Evolutionary conservation across 2,888 invertebrate species (phyloP), one percentile per base, ranked within the genome.

Genomic region (Andrena bicolor): DNA sequence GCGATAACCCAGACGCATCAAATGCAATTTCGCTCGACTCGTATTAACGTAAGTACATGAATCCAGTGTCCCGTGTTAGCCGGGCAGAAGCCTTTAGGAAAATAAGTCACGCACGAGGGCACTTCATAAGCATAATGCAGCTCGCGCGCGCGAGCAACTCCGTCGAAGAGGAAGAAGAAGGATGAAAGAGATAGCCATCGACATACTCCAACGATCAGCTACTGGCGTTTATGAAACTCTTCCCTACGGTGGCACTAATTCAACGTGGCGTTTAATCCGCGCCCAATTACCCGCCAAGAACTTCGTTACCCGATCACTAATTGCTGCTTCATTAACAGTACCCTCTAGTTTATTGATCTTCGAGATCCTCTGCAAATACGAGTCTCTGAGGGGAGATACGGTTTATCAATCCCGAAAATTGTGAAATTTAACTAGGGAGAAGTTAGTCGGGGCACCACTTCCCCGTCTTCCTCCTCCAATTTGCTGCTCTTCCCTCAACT

Each of bases 271-370:
- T 75, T 82, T 82, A 80, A 86, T 86, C 64, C 71, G 28, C 76
- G 28, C 41, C 79, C 63, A 64, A 60, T 64, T 51, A 78, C 82
- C 74, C 63, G 61, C 69, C 81, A 76, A 70, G 63, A 79, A 82
- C 82, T 77, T 84, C 77, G 79, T 84, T 69, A 77, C 60, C 20
- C 73, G 70, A 30, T 83, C 82, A 86, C 84, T 89, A 90, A 92
- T 91, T 91, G 89, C 86, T 77, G 85, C 84, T 84, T 90, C 85
- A 86, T 90, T 90, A 90, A 88, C 85, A 80, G 84, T 73, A 85
- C 76, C 63, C 73, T 56, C 56, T 74, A 78, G 83, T 84, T 89
- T 89, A 91, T 90, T 89, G 89, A 91, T 90, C 90, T 89, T 83
- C 88, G 89, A 79, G 80, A 69, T 53, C 85, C 75, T 49, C 35